Conservation (phyloP, 2,113 vertebrate species). For the Neoarius graeffei region DNA sequence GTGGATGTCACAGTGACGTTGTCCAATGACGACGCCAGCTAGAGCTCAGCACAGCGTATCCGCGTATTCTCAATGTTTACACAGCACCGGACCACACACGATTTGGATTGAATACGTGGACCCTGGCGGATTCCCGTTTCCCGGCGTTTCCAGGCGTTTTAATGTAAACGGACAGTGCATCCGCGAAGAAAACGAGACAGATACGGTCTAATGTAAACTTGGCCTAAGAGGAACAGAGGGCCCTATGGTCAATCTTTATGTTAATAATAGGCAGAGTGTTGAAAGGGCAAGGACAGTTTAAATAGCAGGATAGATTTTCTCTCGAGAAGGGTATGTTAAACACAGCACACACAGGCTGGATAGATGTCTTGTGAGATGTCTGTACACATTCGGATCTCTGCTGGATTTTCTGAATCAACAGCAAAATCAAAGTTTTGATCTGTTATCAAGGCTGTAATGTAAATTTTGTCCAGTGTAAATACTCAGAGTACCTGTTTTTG, state of each 20-base stretch:
- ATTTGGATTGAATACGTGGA: too few species aligned
- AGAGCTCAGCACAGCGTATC: too few species aligned
- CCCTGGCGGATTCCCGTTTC: too few species aligned
- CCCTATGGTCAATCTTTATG: conserved; percentile 24
- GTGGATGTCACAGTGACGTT: too few species aligned
- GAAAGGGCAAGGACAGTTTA: conserved; percentile 42
- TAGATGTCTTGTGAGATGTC: background rate
- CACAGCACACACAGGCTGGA: background rate
- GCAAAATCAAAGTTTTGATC: conserved; percentile 12
- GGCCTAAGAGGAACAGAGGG: background rate
- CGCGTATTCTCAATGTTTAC: too few species aligned
- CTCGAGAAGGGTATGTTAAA: conserved; percentile 7
- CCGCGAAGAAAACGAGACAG: too few species aligned
- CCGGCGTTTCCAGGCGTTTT: too few species aligned
- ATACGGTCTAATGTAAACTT: too few species aligned
- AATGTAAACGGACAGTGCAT: too few species aligned
- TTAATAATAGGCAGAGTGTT: conserved; percentile 17
- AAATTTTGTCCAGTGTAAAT: background rate
- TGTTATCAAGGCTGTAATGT: background rate
- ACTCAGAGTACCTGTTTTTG: background rate
- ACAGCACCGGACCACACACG: too few species aligned
- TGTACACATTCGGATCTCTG: conserved; percentile 3
- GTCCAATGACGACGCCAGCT: too few species aligned
- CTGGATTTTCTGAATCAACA: conserved; percentile 1
- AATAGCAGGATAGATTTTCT: conserved; percentile 46